Evolutionary conservation across 2,888 invertebrate genomes (phyloP), one percentile per base, ranked within the genome.

Genomic region (Apamea epomidion): DNA sequence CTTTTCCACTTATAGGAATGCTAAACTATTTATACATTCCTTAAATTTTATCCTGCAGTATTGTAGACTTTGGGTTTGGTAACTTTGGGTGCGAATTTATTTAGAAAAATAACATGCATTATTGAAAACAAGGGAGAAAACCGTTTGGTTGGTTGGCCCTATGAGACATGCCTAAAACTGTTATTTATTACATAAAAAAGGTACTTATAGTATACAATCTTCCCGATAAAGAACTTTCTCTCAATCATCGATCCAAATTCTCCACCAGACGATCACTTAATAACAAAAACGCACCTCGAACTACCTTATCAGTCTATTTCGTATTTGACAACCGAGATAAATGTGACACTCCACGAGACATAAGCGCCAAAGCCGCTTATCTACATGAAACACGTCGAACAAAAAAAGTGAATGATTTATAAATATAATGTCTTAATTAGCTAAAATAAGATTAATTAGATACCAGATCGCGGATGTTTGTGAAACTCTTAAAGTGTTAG

Each of bases 301-400:
- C 77, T 67, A 78, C 83, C 82, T 93, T 93, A 94, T 94, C 94
- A 87, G 89, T 91, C 93, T 94, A 94, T 95, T 94, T 94, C 92
- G 94, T 93, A 92, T 93, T 93, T 95, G 95, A 95, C 95, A 93
- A 89, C 78, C 37, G 70, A 92, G 95, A 96, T 95, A 95, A 94
- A 92, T 89, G 84, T 90, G 90, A 89, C 86, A 87, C 76, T 62
- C 67, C 60, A 82, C 86, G 86, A 91, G 86, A 87, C 88, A 88
- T 87, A 88, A 84, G 88, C 82, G 80, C 74, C 83, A 80, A 90
- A 82, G 84, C 76, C 58, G 68, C 85, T 92, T 93, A 92, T 93
- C 92, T 90, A 75, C 69, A 78, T 8, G 76, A 83, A 86, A 80
- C 88, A 88, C 74, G 87, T 76, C 76, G 74, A 71, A 81, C 90